These are phyloP conservation scores for Colius striatus DNA, from an alignment of 2,113 vertebrate genomes.

Conservation along the genomic window DNA sequence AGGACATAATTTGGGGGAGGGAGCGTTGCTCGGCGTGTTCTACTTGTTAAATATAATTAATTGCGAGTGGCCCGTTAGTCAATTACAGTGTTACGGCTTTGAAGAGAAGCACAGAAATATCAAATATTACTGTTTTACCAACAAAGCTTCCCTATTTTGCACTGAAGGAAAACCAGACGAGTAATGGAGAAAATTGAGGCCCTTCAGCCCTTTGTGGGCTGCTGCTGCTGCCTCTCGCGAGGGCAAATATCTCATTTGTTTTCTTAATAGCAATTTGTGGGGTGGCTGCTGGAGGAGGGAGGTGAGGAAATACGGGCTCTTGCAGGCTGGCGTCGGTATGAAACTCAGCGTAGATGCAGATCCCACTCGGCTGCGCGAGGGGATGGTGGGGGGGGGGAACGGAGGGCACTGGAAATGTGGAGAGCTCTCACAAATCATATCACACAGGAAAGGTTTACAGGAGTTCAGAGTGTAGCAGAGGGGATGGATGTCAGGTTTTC, in stretches of 20 bases:
- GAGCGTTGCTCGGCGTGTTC: conserved; percentile 5
- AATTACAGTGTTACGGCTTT: background rate
- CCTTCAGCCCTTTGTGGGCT: background rate
- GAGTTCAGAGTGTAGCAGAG: conserved; percentile 59
- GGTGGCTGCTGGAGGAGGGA: background rate
- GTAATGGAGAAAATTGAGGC: background rate
- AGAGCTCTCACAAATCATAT: conserved; percentile 60
- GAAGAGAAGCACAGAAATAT: background rate
- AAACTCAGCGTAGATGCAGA: background rate
- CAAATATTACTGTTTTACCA: conserved; percentile 26
- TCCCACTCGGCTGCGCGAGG: background rate
- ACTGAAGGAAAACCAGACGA: background rate
- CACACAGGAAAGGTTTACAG: conserved; percentile 58
- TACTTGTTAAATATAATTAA: conserved; percentile 52
- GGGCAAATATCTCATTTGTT: background rate
- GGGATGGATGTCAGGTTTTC: conserved; percentile 73
- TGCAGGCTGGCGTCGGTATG: background rate
- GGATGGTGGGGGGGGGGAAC: background rate
- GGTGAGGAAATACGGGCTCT: background rate
- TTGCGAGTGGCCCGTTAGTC: conserved; percentile 25
- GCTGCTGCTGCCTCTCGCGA: background rate
- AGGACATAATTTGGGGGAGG: conserved; percentile 45
- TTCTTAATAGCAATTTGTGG: background rate
- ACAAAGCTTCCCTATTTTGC: background rate
- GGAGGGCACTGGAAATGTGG: conserved; percentile 19